Conservation (phyloP, 2,888 invertebrate species). For the Acrobasis consociella region DNA sequence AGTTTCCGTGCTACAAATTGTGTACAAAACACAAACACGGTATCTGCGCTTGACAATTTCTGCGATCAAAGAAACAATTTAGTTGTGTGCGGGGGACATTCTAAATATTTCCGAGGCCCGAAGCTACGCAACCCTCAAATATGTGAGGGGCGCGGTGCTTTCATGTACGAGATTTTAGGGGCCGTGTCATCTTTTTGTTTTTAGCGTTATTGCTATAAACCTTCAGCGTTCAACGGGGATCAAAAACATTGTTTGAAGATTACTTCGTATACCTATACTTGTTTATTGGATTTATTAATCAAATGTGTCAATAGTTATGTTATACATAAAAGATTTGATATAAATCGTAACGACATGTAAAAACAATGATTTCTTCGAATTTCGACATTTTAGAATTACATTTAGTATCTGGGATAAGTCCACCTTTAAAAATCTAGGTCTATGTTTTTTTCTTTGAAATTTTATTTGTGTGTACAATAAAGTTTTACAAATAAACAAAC, state of each 20-base stretch:
- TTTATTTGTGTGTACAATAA: too few species aligned
- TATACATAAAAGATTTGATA: too few species aligned
- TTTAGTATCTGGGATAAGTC: too few species aligned
- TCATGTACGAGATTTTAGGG: background rate
- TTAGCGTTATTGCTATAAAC: background rate
- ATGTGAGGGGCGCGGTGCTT: background rate
- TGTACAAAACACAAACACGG: conserved; percentile 1
- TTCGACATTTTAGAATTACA: too few species aligned
- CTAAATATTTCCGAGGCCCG: conserved; percentile 9
- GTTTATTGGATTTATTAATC: background rate
- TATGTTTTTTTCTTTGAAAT: too few species aligned
- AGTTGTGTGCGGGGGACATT: conserved; percentile 22
- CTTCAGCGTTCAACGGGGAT: background rate
- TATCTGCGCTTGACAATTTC: conserved; percentile 12
- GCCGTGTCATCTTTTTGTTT: background rate
- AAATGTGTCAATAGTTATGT: too few species aligned
- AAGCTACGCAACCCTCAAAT: conserved; percentile 9
- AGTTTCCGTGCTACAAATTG: background rate
- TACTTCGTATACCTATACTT: background rate
- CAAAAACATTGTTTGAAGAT: background rate
- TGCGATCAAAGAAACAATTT: conserved; percentile 44
- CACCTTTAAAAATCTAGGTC: too few species aligned
- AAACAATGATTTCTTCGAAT: too few species aligned
- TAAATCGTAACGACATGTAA: too few species aligned
- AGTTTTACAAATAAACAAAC: too few species aligned